phyloP scores from a whole-genome alignment of 2,888 invertebrate genomes.

The Vesta saturnalis region DNA sequence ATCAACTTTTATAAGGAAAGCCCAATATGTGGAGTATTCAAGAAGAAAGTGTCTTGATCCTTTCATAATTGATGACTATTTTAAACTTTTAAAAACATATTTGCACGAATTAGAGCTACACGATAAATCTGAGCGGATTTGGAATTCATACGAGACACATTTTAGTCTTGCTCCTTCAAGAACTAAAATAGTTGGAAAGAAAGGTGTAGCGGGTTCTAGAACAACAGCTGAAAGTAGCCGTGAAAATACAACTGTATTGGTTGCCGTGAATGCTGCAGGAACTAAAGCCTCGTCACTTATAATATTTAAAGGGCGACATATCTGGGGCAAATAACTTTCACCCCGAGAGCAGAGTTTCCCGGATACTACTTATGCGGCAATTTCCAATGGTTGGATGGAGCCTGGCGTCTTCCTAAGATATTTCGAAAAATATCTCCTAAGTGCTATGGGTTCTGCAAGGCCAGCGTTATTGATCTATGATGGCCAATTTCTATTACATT shows the following conservation, averaged over 20 bases:
- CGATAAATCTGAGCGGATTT: constrained; percentile 39
- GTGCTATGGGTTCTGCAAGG: no score
- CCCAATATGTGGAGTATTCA: constrained; percentile 52
- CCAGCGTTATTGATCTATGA: constrained; percentile 46
- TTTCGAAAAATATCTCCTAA: constrained; percentile 36
- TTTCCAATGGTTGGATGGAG: constrained; percentile 50
- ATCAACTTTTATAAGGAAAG: constrained; percentile 52
- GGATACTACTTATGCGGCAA: constrained; percentile 42
- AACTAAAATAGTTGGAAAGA: constrained; percentile 38
- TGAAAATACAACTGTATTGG: constrained; percentile 38
- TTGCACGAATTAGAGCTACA: constrained; percentile 26
- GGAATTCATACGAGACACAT: constrained; percentile 44
- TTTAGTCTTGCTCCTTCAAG: constrained; percentile 31
- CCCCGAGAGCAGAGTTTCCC: constrained; percentile 16
- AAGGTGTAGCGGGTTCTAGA: constrained; percentile 18
- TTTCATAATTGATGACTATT: constrained; percentile 36
- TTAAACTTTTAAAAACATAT: constrained; percentile 31
- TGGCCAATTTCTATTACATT: constrained; percentile 45
- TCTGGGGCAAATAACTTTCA: constrained; percentile 51
- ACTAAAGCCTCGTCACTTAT: constrained; percentile 36
- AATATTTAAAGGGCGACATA: constrained; percentile 46
- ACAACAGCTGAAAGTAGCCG: constrained; percentile 28
- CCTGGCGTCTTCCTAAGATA: constrained; percentile 41
- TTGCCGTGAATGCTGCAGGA: constrained; percentile 30
- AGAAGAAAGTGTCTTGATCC: not conserved